phyloP scores from a whole-genome alignment of 2,888 invertebrate species.

The Poecilobothrus nobilitatus region DNA sequence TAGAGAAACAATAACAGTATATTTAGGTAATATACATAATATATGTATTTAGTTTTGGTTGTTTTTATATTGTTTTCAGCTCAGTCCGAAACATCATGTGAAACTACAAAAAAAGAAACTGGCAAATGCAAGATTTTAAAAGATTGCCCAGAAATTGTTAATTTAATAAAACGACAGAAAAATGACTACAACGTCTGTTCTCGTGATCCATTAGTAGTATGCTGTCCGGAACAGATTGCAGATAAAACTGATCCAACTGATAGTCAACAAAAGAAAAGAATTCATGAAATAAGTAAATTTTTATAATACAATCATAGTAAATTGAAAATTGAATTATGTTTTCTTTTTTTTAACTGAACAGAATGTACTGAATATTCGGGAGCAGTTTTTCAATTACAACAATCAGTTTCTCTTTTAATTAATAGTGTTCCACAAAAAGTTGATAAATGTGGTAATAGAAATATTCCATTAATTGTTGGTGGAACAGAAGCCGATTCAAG shows the following conservation, averaged over 20 bases:
- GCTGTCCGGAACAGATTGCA: conserved; percentile 37
- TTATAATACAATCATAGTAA: too few relatives aligned
- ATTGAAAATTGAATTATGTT: too few relatives aligned
- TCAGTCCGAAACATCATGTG: too few relatives aligned
- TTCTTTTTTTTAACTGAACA: background rate
- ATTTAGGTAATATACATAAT: too few relatives aligned
- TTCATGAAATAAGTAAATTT: background rate
- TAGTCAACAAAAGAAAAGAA: background rate
- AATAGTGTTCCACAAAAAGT: background rate
- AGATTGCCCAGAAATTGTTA: background rate
- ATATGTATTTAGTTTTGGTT: too few relatives aligned
- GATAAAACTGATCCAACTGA: conserved; percentile 15
- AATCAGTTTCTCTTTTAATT: background rate
- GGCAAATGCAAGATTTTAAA: background rate
- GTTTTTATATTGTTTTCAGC: too few relatives aligned
- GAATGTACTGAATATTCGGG: conserved; percentile 10
- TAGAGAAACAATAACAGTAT: too few relatives aligned
- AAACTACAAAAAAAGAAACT: conserved; percentile 20
- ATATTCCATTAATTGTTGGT: conserved; percentile 41
- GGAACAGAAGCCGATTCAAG: conserved; percentile 32
- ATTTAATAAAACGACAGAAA: background rate
- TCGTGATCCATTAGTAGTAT: background rate
- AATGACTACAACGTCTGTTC: background rate
- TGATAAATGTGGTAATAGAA: conserved; percentile 19
- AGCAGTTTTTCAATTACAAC: background rate